Percentiles rank a stretch among this genome's conserved stretches.
These are phyloP conservation scores for Holacanthella duospinosa DNA, from an alignment of 2,888 invertebrate genomes.

Conservation along the genomic window DNA sequence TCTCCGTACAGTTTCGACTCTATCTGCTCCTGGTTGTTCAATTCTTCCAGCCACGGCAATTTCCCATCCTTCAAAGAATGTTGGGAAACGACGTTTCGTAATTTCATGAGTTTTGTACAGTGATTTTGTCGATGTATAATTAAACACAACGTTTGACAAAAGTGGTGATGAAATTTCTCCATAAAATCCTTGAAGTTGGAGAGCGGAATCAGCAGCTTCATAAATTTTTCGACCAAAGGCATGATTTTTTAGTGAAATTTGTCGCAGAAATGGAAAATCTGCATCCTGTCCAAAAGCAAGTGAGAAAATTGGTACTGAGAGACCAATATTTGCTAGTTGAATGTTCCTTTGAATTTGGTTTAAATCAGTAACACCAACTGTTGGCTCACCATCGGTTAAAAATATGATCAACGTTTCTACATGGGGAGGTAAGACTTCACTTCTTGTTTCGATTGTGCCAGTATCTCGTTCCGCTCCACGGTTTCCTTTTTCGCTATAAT, in stretches of 20 bases:
- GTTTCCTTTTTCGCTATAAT: background rate
- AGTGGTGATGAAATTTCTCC: constrained; percentile 57
- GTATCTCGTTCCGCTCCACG: background rate
- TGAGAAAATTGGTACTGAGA: constrained; percentile 39
- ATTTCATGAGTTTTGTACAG: constrained; percentile 26
- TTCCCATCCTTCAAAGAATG: constrained; percentile 41
- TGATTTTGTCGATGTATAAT: constrained; percentile 43
- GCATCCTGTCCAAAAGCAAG: constrained; percentile 42
- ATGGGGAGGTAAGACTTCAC: constrained; percentile 12
- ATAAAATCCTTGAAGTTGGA: constrained; percentile 42
- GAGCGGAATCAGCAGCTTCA: constrained; percentile 40
- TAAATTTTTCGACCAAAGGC: constrained; percentile 42
- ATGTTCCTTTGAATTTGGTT: constrained; percentile 38
- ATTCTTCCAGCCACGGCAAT: constrained; percentile 40
- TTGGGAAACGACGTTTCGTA: constrained; percentile 37
- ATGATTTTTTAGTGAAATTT: constrained; percentile 41
- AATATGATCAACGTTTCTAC: constrained; percentile 40
- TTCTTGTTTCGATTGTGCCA: background rate
- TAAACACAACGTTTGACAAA: constrained; percentile 55
- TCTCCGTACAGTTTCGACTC: background rate
- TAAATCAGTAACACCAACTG: constrained; percentile 39
- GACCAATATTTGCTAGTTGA: constrained; percentile 20
- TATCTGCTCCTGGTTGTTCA: constrained; percentile 10
- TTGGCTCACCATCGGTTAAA: constrained; percentile 43
- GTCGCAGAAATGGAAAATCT: constrained; percentile 41